Conservation (phyloP, 2,797 vertebrate species). For the Meda fulgida region DNA sequence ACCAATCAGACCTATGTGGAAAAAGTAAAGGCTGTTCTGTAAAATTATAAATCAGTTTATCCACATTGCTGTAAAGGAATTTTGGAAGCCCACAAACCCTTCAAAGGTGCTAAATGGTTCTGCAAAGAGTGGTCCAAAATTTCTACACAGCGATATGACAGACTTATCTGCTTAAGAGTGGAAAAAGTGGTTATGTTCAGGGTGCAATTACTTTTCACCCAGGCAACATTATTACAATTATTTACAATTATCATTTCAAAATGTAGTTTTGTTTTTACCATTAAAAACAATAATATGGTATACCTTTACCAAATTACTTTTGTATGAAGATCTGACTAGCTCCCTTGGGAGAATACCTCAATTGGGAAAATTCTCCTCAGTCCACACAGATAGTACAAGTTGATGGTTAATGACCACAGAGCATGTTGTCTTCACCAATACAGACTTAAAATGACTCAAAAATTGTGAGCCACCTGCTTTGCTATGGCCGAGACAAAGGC, state of each 20-base stretch:
- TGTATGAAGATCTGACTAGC: neutral
- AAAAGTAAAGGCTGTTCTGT: neutral
- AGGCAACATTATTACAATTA: neutral
- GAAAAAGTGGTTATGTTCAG: neutral
- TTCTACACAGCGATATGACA: neutral
- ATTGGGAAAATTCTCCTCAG: slow-evolving; percentile 76
- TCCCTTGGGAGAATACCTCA: slow-evolving; percentile 68
- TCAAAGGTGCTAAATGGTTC: slow-evolving; percentile 7
- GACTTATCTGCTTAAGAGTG: neutral
- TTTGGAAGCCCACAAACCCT: neutral
- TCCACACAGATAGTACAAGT: slow-evolving; percentile 75
- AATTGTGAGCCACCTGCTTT: slow-evolving; percentile 80
- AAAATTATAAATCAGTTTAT: neutral
- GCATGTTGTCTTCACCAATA: slow-evolving; percentile 71
- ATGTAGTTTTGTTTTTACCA: neutral
- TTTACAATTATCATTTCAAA: neutral
- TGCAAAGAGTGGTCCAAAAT: neutral
- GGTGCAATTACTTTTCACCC: neutral
- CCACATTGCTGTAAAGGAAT: neutral
- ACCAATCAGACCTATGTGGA: neutral
- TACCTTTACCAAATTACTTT: neutral
- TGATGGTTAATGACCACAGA: slow-evolving; percentile 77
- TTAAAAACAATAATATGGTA: no score
- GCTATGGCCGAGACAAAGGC: slow-evolving; percentile 72
- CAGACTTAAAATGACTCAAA: slow-evolving; percentile 73